Evolutionary conservation across 1,140 invertebrate genomes (phyloP).

Genomic region (Paraescarpia echinospica): DNA sequence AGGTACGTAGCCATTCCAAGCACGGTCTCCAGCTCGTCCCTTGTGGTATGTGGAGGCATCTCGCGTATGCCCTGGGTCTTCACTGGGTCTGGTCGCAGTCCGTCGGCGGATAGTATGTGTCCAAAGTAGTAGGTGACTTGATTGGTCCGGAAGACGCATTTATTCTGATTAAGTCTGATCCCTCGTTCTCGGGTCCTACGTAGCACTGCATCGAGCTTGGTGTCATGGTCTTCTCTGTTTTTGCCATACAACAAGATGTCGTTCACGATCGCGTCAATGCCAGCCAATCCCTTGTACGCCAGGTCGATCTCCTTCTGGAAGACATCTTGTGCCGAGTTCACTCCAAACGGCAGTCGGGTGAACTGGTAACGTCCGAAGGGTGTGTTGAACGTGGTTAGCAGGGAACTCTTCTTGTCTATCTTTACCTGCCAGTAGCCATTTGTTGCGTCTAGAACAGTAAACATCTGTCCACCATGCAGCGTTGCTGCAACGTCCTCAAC

Average conservation of each 20-base stretch:
- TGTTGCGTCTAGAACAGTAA: too few relatives aligned
- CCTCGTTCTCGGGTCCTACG: conserved; percentile 42
- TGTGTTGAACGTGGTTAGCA: too few relatives aligned
- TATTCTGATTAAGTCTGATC: conserved; percentile 54
- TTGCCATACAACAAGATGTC: conserved; percentile 34
- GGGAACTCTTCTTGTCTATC: conserved; percentile 29
- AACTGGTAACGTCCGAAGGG: too few relatives aligned
- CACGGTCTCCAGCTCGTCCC: conserved; percentile 30
- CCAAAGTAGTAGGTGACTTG: conserved; percentile 40
- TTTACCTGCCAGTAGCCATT: conserved; percentile 31
- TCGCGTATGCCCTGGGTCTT: conserved; percentile 48
- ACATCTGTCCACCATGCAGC: too few relatives aligned
- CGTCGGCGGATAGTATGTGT: conserved; percentile 35
- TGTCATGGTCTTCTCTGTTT: conserved; percentile 39
- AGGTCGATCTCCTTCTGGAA: conserved; percentile 45
- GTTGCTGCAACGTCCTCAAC: too few relatives aligned
- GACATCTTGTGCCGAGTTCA: conserved; percentile 29
- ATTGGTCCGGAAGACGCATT: conserved; percentile 42
- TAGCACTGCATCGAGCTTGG: conserved; percentile 45
- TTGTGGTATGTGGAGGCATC: conserved; percentile 25
- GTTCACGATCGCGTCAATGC: conserved; percentile 54
- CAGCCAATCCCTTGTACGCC: conserved; percentile 44
- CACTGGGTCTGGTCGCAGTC: conserved; percentile 47
- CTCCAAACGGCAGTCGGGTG: conserved; percentile 26
- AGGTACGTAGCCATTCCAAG: conserved; percentile 35